A percentile compares a stretch with the other conserved stretches of the same genome.
Evolutionary conservation across 2,888 invertebrate species (phyloP).

Genomic region (Torymus tubicola): DNA sequence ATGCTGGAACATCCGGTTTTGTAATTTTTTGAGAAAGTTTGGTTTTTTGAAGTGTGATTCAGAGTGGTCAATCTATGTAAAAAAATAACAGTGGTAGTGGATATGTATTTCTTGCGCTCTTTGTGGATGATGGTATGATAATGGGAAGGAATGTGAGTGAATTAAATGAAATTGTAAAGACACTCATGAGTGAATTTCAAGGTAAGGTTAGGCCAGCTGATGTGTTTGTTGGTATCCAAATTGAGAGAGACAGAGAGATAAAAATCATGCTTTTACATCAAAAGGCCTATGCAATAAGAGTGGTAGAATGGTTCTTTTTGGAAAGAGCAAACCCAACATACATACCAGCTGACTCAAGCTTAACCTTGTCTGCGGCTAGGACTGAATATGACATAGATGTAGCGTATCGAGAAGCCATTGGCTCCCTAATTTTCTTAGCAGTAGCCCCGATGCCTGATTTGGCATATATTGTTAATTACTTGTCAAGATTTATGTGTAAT

Average conservation of each 20-base stretch:
- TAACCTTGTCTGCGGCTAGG: too few species aligned
- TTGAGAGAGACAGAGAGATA: slow-evolving; percentile 31
- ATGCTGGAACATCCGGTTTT: slow-evolving; percentile 47
- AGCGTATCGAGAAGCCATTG: too few species aligned
- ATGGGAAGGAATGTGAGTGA: not conserved
- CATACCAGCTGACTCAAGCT: slow-evolving; percentile 48
- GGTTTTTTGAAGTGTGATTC: not conserved
- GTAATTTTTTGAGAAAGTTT: not conserved
- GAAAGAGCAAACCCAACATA: slow-evolving; percentile 46
- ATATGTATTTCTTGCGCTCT: slow-evolving; percentile 19
- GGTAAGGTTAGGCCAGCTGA: slow-evolving; percentile 24
- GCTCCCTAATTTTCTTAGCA: too few species aligned
- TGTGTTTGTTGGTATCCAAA: slow-evolving; percentile 49
- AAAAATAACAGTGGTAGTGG: too few species aligned
- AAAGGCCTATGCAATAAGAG: slow-evolving; percentile 28
- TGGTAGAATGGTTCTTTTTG: slow-evolving; percentile 56
- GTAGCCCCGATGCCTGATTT: too few species aligned
- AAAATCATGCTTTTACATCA: slow-evolving; percentile 50
- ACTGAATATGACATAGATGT: too few species aligned
- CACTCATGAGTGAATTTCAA: slow-evolving; percentile 42
- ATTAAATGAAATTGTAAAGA: slow-evolving; percentile 25
- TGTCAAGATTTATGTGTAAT: slow-evolving; percentile 9
- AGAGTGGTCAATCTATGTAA: too few species aligned
- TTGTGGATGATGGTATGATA: slow-evolving; percentile 41
- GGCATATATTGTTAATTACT: not conserved